These are phyloP conservation scores for Esox lucius DNA, from an alignment of 2,797 vertebrate genomes.

Conservation along the genomic window DNA sequence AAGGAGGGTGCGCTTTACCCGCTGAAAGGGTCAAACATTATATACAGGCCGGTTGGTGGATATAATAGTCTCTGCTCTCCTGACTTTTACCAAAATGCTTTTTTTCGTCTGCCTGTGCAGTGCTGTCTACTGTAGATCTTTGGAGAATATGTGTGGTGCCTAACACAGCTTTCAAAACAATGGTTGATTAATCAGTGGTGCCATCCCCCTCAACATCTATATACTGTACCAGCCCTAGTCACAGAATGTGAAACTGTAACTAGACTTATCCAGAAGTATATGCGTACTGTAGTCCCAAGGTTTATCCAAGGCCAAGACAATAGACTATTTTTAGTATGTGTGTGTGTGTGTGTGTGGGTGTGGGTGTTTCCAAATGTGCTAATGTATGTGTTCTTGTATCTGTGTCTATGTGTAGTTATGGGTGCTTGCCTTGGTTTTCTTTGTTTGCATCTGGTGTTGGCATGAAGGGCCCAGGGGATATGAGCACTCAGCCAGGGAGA, in stretches of 20 bases:
- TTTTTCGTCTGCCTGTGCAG: neutral
- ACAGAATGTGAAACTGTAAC: neutral
- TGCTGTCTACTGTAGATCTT: neutral
- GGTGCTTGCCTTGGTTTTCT: slow-evolving; percentile 46
- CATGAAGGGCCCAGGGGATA: slow-evolving; percentile 65
- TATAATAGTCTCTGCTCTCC: neutral
- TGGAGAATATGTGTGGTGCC: neutral
- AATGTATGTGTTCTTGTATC: slow-evolving; percentile 50
- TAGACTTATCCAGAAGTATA: neutral
- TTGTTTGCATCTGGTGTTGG: slow-evolving; percentile 66
- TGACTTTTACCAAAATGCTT: neutral
- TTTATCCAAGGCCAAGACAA: neutral
- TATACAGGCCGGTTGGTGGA: slow-evolving; percentile 1
- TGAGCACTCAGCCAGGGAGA: slow-evolving; percentile 42
- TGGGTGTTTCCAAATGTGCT: slow-evolving; percentile 5
- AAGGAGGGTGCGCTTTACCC: slow-evolving; percentile 5
- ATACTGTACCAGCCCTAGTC: neutral
- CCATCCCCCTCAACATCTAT: neutral
- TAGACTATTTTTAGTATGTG: neutral
- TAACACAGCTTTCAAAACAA: neutral
- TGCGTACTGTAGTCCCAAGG: neutral
- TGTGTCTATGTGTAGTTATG: slow-evolving; percentile 39
- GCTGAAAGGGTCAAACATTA: slow-evolving; percentile 1
- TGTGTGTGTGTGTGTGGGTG: slow-evolving; percentile 19
- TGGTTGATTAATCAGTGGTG: neutral